Evolutionary conservation across 2,113 vertebrate species (phyloP).

Genomic region (Felis catus): DNA sequence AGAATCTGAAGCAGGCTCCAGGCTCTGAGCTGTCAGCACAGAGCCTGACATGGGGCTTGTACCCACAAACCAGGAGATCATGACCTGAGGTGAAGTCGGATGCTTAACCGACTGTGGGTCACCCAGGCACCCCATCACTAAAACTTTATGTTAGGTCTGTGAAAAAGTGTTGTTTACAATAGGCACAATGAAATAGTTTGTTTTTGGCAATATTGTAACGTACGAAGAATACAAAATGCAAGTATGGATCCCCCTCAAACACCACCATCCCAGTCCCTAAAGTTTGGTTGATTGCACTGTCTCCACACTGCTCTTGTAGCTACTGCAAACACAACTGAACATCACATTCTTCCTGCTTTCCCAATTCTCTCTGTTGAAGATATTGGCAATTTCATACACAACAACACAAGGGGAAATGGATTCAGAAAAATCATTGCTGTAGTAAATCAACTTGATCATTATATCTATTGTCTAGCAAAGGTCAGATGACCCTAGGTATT

Average conservation of each 20-base stretch:
- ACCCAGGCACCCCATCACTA: constrained; percentile 81
- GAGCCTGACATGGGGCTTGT: no score
- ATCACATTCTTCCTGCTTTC: constrained; percentile 80
- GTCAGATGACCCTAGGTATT: constrained; percentile 78
- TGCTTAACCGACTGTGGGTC: no score
- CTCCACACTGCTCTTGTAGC: constrained; percentile 84
- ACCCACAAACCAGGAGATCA: no score
- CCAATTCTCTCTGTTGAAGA: constrained; percentile 80
- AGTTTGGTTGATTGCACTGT: constrained; percentile 88
- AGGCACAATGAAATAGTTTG: constrained; percentile 90
- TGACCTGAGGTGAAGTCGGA: no score
- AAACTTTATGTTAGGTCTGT: constrained; percentile 95
- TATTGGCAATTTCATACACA: constrained; percentile 82
- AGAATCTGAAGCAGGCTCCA: no score
- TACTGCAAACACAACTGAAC: constrained; percentile 83
- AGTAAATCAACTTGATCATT: constrained; percentile 73
- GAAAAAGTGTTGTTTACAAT: constrained; percentile 90
- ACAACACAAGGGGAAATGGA: constrained; percentile 80
- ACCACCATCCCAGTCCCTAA: constrained; percentile 81
- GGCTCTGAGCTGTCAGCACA: no score
- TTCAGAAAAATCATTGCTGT: constrained; percentile 73
- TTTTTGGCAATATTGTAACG: constrained; percentile 97
- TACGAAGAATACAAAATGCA: constrained; percentile 91
- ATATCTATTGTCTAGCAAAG: constrained; percentile 81
- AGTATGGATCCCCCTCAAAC: constrained; percentile 87